A percentile compares a stretch with the other conserved stretches of the same genome.
Conservation (phyloP, 2,113 vertebrate species). For the Chionodraco myersi region DNA sequence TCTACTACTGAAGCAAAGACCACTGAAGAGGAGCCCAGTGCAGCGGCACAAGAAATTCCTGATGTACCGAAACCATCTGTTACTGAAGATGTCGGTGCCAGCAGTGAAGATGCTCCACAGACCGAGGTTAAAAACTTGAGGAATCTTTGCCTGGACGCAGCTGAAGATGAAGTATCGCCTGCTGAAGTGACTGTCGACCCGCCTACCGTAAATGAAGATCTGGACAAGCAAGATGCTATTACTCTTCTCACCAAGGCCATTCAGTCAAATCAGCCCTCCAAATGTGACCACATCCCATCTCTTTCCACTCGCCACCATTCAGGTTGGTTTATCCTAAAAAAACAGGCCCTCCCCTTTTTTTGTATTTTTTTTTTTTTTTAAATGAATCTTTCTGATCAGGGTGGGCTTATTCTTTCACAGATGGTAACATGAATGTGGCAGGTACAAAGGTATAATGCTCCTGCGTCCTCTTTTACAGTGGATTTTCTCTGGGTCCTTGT, state of each 20-base stretch:
- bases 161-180: slow-evolving; percentile 17
- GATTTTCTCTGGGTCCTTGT: neutral
- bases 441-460: neutral
- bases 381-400: neutral
- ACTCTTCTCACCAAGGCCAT: slow-evolving; percentile 58
- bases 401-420: neutral
- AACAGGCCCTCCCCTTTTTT: neutral
- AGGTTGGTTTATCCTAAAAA: slow-evolving; percentile 74
- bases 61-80: neutral
- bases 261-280: slow-evolving; percentile 65
- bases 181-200: slow-evolving; percentile 22
- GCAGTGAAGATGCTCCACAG: neutral
- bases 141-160: neutral
- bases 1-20: slow-evolving; percentile 22
- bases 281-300: slow-evolving; percentile 51
- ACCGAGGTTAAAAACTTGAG: slow-evolving; percentile 7
- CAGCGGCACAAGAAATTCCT: slow-evolving; percentile 3
- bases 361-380: neutral
- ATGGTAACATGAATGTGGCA: neutral
- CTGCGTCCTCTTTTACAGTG: neutral
- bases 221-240: slow-evolving; percentile 53
- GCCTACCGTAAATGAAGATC: slow-evolving; percentile 48
- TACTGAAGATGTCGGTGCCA: neutral
- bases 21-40: neutral
- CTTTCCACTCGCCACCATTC: slow-evolving; percentile 63